Evolutionary conservation across 92 coral and sea anemone genomes (phyloP), one percentile per base, ranked within the genome.

Genomic region (Paramuricea clavata): DNA sequence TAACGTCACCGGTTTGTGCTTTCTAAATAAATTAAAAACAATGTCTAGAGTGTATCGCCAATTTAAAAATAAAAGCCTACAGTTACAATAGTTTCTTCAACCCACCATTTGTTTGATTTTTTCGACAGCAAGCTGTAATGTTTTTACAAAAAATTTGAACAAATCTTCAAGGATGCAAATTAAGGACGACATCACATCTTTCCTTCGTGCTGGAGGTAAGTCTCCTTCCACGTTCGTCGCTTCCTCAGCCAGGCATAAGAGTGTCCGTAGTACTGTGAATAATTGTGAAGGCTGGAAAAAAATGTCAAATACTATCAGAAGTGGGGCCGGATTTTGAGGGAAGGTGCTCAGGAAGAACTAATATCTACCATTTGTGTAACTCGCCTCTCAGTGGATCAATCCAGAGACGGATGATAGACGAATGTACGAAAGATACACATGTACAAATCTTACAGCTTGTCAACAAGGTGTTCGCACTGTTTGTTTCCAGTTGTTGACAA

Each of bases 241-340:
- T 36, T 95, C 98, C 75, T 95, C 98, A 12, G 98, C 97, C 19
- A 95, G 92, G 5, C 95, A 98, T 23, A 95, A 80, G 4, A 95
- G 88, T 35, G 93, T 86, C 91, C 95, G 91, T 4, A 95, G 90
- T 19, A 94, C 98, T 16, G 93, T 87, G 41, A 94, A 97, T 30
- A 92, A 85, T 76, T 95, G 98, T 42, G 93, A 86, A 17, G 91
- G 92, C 98, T 95, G 74, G 2, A 54, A 49, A 25, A 42, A 31
- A 12, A 31, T 13, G 1, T 77, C 5, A 19, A 19, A 5, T 57
- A 19, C n/a, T n/a, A n/a, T n/a, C n/a, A n/a, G n/a, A n/a, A n/a
- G n/a, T n/a, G n/a, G n/a, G n/a, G n/a, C n/a, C n/a, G n/a, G n/a
- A n/a, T n/a, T n/a, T n/a, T n/a, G n/a, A n/a, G n/a, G n/a, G n/a